These are phyloP conservation scores for Bombus sibiricus DNA, from an alignment of 1,140 invertebrate genomes.

Conservation along the genomic window DNA sequence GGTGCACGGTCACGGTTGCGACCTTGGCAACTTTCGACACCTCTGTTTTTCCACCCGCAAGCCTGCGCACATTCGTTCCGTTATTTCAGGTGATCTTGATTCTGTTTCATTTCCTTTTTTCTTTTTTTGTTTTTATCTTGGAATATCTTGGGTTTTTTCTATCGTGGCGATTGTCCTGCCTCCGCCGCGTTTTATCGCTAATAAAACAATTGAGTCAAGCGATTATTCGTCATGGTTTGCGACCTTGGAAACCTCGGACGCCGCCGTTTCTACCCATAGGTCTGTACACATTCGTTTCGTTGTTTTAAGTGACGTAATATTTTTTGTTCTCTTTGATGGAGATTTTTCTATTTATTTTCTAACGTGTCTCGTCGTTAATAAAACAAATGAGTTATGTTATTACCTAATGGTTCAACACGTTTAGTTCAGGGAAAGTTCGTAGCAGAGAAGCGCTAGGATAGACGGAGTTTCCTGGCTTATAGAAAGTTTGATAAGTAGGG, in stretches of 20 bases:
- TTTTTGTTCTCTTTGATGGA: background rate
- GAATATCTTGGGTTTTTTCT: too few species aligned
- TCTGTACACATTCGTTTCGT: background rate
- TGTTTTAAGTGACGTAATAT: background rate
- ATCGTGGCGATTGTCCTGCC: too few species aligned
- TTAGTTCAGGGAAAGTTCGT: background rate
- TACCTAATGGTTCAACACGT: background rate
- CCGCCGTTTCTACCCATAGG: background rate
- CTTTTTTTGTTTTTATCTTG: background rate
- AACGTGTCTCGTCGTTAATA: too few species aligned
- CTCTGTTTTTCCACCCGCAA: background rate
- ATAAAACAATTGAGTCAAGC: too few species aligned
- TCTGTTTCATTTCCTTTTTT: background rate
- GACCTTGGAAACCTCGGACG: background rate
- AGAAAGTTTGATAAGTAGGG: conserved; percentile 24
- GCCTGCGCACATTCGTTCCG: background rate
- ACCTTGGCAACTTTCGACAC: conserved; percentile 2
- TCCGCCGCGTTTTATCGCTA: too few species aligned
- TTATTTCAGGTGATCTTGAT: too few species aligned
- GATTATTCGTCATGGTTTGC: background rate
- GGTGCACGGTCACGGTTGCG: conserved; percentile 34
- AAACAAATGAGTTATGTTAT: background rate
- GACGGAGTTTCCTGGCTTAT: background rate
- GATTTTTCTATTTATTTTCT: background rate
- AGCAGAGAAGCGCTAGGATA: background rate